Conservation (phyloP, 2,797 vertebrate genomes). For the Knipowitschia caucasica region DNA sequence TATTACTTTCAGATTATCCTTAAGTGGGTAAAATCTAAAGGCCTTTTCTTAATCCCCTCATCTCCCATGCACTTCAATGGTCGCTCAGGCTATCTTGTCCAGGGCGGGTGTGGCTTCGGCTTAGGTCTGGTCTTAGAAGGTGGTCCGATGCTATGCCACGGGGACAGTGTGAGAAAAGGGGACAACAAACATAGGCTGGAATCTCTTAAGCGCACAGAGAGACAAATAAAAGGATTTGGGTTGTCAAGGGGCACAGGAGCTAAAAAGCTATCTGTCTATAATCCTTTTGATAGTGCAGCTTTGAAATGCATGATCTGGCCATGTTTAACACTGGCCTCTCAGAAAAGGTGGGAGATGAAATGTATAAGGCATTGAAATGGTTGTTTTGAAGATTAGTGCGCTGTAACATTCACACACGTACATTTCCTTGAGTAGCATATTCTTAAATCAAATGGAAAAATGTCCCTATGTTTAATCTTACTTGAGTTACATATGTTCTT, state of each 20-base stretch:
- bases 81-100: conserved; percentile 78
- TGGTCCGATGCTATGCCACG: conserved; percentile 72
- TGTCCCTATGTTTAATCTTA: too few relatives aligned
- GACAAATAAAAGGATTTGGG: conserved; percentile 82
- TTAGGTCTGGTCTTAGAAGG: conserved; percentile 80
- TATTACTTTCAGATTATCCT: conserved; percentile 88
- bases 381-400: conserved; percentile 1
- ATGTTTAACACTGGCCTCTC: conserved; percentile 64
- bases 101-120: conserved; percentile 70
- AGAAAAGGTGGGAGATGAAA: conserved; percentile 19
- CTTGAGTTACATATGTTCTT: too few relatives aligned
- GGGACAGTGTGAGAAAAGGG: conserved; percentile 79
- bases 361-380: not conserved
- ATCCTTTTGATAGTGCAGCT: conserved; percentile 82
- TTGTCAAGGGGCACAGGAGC: conserved; percentile 74
- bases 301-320: conserved; percentile 78
- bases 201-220: conserved; percentile 81
- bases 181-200: conserved; percentile 83
- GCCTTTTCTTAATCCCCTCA: conserved; percentile 70
- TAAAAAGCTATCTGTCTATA: conserved; percentile 84
- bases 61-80: conserved; percentile 77
- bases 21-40: conserved; percentile 82
- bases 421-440: not conserved
- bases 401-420: not conserved
- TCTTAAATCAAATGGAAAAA: too few relatives aligned